phyloP scores from a whole-genome alignment of 2,888 invertebrate species.

The Monopis laevigella region DNA sequence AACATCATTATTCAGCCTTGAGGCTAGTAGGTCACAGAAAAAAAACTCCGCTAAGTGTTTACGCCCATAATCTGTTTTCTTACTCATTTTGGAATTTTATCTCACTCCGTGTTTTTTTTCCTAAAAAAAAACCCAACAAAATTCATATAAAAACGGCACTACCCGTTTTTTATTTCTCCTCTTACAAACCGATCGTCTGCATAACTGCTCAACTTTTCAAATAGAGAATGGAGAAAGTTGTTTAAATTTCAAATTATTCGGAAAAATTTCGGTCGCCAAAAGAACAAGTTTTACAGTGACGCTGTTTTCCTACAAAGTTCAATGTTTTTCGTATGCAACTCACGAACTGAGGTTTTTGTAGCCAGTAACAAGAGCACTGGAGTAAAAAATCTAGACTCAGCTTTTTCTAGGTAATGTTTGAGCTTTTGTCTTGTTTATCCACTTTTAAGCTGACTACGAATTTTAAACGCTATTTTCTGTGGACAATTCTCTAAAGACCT shows the following conservation, averaged over 20 bases:
- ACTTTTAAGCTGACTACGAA: constrained; percentile 1
- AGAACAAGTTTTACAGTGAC: constrained; percentile 9
- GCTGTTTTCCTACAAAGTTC: constrained; percentile 9
- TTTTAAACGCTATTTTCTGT: constrained; percentile 1
- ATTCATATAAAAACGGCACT: too few relatives aligned
- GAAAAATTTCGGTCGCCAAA: constrained; percentile 5
- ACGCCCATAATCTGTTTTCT: too few relatives aligned
- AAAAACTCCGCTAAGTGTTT: too few relatives aligned
- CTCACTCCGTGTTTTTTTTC: too few relatives aligned
- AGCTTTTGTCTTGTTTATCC: constrained; percentile 9
- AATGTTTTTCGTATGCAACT: constrained; percentile 12
- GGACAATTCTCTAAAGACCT: constrained; percentile 4
- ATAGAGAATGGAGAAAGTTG: constrained; percentile 10
- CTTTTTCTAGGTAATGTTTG: constrained; percentile 9
- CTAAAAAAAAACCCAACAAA: too few relatives aligned
- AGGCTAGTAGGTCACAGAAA: too few relatives aligned
- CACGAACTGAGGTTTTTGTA: constrained; percentile 10
- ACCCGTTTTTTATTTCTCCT: too few relatives aligned
- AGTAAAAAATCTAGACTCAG: constrained; percentile 12
- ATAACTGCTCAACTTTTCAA: constrained; percentile 5
- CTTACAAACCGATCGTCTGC: too few relatives aligned
- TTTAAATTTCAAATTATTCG: constrained; percentile 11
- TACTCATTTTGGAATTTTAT: too few relatives aligned
- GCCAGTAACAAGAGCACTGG: constrained; percentile 10
- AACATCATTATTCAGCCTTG: too few relatives aligned